These are phyloP conservation scores for Periophthalmus modestus DNA, from an alignment of 2,113 vertebrate genomes.

Conservation along the genomic window DNA sequence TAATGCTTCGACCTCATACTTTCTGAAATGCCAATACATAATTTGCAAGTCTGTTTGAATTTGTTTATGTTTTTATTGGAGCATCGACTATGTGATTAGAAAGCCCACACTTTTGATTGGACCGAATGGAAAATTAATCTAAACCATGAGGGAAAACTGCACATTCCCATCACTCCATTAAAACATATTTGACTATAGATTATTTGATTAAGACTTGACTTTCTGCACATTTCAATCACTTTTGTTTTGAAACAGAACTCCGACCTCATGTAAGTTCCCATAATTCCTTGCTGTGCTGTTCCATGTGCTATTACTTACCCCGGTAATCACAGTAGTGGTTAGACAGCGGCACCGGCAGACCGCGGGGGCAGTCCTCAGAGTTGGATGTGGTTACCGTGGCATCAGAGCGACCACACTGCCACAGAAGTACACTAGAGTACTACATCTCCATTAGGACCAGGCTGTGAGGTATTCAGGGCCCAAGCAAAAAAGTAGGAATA, in stretches of 20 bases:
- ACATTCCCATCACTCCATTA: neutral
- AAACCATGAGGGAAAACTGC: neutral
- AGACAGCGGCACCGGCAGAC: slow-evolving; percentile 26
- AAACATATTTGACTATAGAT: slow-evolving; percentile 8
- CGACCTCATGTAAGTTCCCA: neutral
- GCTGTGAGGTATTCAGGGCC: slow-evolving; percentile 15
- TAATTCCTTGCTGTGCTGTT: neutral
- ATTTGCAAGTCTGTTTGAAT: neutral
- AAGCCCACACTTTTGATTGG: slow-evolving; percentile 9
- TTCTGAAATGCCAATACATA: slow-evolving; percentile 3
- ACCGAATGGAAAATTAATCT: neutral
- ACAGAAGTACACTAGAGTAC: slow-evolving; percentile 9
- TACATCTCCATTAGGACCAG: slow-evolving; percentile 22
- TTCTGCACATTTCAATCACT: neutral
- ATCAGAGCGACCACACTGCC: slow-evolving; percentile 23
- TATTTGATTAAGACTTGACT: neutral
- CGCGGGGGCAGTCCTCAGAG: slow-evolving; percentile 25
- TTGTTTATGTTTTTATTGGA: neutral
- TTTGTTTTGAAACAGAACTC: slow-evolving; percentile 6
- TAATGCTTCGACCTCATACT: neutral
- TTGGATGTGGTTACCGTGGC: slow-evolving; percentile 43
- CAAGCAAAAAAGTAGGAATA: neutral
- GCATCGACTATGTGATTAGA: neutral
- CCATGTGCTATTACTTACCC: slow-evolving; percentile 27
- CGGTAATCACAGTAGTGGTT: slow-evolving; percentile 3